phyloP scores from a whole-genome alignment of 2,113 vertebrate genomes.

The Periophthalmus modestus region DNA sequence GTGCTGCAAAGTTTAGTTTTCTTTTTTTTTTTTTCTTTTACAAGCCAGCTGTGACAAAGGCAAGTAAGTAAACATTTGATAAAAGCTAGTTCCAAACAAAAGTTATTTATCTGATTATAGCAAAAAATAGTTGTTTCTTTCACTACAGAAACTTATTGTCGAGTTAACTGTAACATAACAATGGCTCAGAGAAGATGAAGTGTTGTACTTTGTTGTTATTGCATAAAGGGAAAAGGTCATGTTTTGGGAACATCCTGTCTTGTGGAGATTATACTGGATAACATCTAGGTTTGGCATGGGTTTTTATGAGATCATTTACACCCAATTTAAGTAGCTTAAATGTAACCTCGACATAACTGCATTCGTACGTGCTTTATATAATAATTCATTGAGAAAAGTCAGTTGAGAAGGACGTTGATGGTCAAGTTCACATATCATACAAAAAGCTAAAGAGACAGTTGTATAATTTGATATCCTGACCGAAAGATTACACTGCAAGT shows the following conservation, averaged over 20 bases:
- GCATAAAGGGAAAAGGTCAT: background rate
- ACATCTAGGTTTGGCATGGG: background rate
- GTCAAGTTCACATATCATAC: too few relatives aligned
- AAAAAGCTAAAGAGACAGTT: too few relatives aligned
- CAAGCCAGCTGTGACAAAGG: slow-evolving; percentile 24
- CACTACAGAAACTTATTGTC: background rate
- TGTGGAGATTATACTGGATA: background rate
- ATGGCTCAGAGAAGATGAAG: background rate
- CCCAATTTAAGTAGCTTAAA: too few relatives aligned
- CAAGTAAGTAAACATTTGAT: background rate
- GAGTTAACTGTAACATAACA: background rate
- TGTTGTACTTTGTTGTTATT: background rate
- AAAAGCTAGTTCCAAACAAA: background rate
- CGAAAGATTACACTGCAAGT: too few relatives aligned
- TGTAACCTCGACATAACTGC: background rate
- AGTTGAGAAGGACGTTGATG: background rate
- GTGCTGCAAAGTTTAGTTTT: slow-evolving; percentile 19
- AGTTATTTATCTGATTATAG: background rate
- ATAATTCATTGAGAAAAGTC: background rate
- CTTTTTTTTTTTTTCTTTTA: slow-evolving; percentile 4
- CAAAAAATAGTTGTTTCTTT: background rate
- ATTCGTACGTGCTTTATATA: background rate
- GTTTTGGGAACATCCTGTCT: background rate
- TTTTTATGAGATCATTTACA: background rate
- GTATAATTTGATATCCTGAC: too few relatives aligned